phyloP scores from a whole-genome alignment of 2,797 vertebrate species.

The Podarcis siculus region DNA sequence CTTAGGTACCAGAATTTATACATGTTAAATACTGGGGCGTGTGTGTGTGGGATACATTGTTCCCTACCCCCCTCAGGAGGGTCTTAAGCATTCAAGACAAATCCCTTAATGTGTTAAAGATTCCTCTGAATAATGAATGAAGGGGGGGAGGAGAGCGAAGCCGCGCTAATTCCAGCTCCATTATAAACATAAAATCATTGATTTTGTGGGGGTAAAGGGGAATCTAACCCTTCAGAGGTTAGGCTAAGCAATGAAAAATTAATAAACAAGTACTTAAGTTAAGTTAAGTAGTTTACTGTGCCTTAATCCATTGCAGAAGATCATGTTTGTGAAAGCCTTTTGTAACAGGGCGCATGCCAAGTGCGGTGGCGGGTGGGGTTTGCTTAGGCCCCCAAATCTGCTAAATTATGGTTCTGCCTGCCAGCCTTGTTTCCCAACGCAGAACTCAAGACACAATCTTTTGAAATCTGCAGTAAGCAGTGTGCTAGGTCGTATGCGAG shows the following conservation, averaged over 20 bases:
- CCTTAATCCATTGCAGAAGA: conserved; percentile 10
- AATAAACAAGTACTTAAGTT: conserved; percentile 44
- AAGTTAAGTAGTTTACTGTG: conserved; percentile 26
- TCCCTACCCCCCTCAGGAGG: background rate
- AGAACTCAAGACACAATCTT: background rate
- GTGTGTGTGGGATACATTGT: background rate
- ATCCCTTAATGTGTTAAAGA: conserved; percentile 56
- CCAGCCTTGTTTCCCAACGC: background rate
- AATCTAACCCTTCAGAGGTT: conserved; percentile 53
- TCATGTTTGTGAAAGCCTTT: conserved; percentile 34
- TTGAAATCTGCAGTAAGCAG: background rate
- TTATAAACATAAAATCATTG: conserved; percentile 59
- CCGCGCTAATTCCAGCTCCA: conserved; percentile 47
- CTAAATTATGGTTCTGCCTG: background rate
- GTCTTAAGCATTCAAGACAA: conserved; percentile 9
- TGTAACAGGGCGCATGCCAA: background rate
- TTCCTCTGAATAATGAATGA: conserved; percentile 56
- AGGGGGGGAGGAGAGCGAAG: conserved; percentile 36
- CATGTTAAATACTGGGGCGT: conserved; percentile 40
- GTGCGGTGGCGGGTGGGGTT: background rate
- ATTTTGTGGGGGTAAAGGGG: conserved; percentile 32
- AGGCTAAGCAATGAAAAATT: conserved; percentile 47
- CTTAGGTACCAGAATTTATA: background rate
- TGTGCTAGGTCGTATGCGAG: background rate
- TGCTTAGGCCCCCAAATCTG: background rate